A percentile compares a stretch with the other conserved stretches of the same genome.
These are phyloP conservation scores for Heliconius congener DNA, from an alignment of 1,140 invertebrate species.

Conservation along the genomic window DNA sequence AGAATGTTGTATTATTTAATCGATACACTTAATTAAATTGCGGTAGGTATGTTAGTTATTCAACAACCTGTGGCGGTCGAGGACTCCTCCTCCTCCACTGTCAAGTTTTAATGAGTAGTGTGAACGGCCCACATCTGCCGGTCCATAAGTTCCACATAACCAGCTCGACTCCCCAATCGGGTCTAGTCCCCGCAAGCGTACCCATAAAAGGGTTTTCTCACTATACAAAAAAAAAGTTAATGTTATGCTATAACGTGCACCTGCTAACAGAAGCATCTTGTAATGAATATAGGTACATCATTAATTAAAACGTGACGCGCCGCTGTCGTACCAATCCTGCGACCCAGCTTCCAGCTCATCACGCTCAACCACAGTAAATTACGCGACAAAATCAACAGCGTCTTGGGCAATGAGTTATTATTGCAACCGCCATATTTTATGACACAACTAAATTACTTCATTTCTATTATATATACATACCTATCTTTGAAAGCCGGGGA, in stretches of 20 bases:
- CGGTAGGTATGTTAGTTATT: conserved; percentile 12
- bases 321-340: conserved; percentile 39
- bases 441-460: conserved; percentile 63
- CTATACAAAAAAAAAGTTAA: neutral
- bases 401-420: conserved; percentile 55
- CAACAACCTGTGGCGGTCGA: too few relatives aligned
- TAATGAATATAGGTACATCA: conserved; percentile 38
- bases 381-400: conserved; percentile 52
- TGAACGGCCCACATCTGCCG: too few relatives aligned
- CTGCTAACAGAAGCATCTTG: conserved; percentile 40
- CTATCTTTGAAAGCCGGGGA: conserved; percentile 21
- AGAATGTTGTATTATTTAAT: too few relatives aligned
- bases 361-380: conserved; percentile 69
- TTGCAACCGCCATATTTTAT: conserved; percentile 65
- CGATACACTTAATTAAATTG: conserved; percentile 8
- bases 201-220: too few relatives aligned
- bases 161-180: too few relatives aligned
- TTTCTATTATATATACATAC: conserved; percentile 44
- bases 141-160: too few relatives aligned
- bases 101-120: too few relatives aligned
- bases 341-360: conserved; percentile 59
- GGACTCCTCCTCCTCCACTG: too few relatives aligned
- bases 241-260: conserved; percentile 30
- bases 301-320: conserved; percentile 53
- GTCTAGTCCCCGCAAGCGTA: too few relatives aligned